phyloP scores from a whole-genome alignment of 2,113 vertebrate species.

The Empidonax alnorum region DNA sequence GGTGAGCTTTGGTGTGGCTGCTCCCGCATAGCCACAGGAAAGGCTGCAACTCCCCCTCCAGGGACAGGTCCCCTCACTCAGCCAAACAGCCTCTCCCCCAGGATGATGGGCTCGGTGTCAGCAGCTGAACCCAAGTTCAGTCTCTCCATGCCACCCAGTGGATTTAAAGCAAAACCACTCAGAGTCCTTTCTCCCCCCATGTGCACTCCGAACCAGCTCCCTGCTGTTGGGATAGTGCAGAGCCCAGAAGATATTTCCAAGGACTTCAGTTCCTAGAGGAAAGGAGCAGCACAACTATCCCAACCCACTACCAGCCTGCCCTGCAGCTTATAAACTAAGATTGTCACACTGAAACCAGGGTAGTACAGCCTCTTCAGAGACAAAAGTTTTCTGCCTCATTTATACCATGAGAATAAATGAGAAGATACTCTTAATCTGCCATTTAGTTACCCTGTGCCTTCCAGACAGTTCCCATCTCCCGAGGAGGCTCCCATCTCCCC shows the following conservation, averaged over 20 bases:
- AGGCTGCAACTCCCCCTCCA: background rate
- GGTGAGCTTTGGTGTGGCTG: background rate
- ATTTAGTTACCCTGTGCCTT: background rate
- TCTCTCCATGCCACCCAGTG: fast-evolving
- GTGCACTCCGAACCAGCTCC: background rate
- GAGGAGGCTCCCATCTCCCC: background rate
- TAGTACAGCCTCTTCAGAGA: background rate
- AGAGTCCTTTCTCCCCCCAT: background rate
- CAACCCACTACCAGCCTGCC: background rate
- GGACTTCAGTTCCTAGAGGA: background rate
- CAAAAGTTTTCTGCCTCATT: background rate
- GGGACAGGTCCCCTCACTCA: background rate
- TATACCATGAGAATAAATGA: background rate
- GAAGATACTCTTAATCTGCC: background rate
- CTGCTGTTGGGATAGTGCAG: background rate
- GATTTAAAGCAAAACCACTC: background rate
- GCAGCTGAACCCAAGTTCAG: background rate
- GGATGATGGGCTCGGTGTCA: fast-evolving
- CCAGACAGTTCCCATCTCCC: background rate
- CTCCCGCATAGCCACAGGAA: background rate
- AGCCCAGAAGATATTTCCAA: background rate
- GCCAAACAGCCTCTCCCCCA: background rate
- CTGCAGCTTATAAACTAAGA: background rate
- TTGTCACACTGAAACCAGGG: background rate
- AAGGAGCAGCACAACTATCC: background rate